Base-by-base conservation (phyloP, 2,797 vertebrate species). In the Discoglossus pictus region DNA sequence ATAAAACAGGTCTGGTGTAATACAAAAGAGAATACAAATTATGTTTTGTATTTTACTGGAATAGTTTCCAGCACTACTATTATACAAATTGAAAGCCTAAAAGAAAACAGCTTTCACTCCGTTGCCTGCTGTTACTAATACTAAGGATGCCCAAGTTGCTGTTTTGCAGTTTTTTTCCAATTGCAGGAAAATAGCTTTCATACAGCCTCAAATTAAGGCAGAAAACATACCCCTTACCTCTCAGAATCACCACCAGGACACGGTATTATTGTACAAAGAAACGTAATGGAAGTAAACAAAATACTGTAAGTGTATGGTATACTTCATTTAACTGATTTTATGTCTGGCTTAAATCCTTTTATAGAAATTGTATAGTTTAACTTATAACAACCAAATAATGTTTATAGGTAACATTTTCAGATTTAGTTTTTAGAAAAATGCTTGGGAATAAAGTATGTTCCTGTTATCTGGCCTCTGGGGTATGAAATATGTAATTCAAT, bases 111-210 rank as follows among this genome's bases (percentile, higher is more conserved):
- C n/a, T 79, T 70, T 72, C 20, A 23, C 53, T 61, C 7, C n/a
- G 62, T 31, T 74, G 70, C 59, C 66, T 72, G 61, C 53, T 72
- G 44, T 80, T 80, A 78, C 61, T 73, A 74, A 68, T 35, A 62
- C 60, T 75, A 79, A 63, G 1, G 1, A 52, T 31, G 23, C 31
- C 70, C 39, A 24, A 23, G 43, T 62, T 44, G 6, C 8, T 34
- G 44, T 74, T 74, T 78, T 73, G 1, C 31, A 67, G 34, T 27
- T 65, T 18, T 62, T 27, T 66, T 43, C 66, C 38, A 34, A 75
- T 75, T 75, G 31, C 65, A 76, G 73, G 47, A 77, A 70, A 71
- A 72, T n/a, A 72, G 47, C 74, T 74, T 79, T 48, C 68, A 25
- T 23, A 56, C 6, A 73, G 54, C 13, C 12, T 75, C 34, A 48